Percentiles rank a stretch among this genome's conserved stretches.
These are phyloP conservation scores for Neoniphon sammara DNA, from an alignment of 2,797 vertebrate species.

Conservation along the genomic window DNA sequence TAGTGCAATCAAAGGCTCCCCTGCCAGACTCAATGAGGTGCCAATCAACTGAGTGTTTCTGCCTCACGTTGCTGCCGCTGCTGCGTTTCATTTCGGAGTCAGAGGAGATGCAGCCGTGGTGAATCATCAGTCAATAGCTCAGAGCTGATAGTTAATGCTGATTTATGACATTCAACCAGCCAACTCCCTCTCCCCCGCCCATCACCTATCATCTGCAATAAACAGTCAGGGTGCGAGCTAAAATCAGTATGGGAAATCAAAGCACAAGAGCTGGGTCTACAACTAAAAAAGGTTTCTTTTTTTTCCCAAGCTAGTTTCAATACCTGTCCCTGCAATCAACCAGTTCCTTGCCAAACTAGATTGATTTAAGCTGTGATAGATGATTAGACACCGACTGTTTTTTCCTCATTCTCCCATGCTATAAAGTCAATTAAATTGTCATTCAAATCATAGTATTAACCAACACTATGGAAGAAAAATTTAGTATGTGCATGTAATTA, in stretches of 20 bases:
- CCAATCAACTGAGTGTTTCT: slow-evolving; percentile 85
- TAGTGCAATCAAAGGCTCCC: slow-evolving; percentile 83
- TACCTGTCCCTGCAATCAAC: slow-evolving; percentile 31
- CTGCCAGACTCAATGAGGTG: slow-evolving; percentile 83
- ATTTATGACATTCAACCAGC: slow-evolving; percentile 80
- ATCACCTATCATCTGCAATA: slow-evolving; percentile 46
- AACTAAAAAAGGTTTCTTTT: not conserved
- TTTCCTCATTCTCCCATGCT: slow-evolving; percentile 53
- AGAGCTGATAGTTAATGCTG: slow-evolving; percentile 82
- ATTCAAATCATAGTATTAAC: slow-evolving; percentile 61
- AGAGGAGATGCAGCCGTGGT: slow-evolving; percentile 75
- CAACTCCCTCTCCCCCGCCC: slow-evolving; percentile 21
- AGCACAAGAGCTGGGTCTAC: not conserved
- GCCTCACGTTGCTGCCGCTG: slow-evolving; percentile 65
- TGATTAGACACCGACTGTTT: slow-evolving; percentile 45
- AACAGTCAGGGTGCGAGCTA: slow-evolving; percentile 24
- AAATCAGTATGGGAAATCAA: slow-evolving; percentile 37
- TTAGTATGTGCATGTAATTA: slow-evolving; percentile 66
- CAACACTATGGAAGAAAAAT: slow-evolving; percentile 51
- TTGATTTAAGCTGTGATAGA: slow-evolving; percentile 66
- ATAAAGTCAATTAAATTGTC: slow-evolving; percentile 58
- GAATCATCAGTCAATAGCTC: slow-evolving; percentile 84
- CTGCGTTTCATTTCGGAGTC: slow-evolving; percentile 83
- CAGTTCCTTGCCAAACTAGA: slow-evolving; percentile 41
- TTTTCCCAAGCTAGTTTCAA: not conserved